A percentile compares a stretch with the other conserved stretches of the same genome.
phyloP scores from a whole-genome alignment of 2,888 invertebrate genomes.

The Caenorhabditis auriculariae region DNA sequence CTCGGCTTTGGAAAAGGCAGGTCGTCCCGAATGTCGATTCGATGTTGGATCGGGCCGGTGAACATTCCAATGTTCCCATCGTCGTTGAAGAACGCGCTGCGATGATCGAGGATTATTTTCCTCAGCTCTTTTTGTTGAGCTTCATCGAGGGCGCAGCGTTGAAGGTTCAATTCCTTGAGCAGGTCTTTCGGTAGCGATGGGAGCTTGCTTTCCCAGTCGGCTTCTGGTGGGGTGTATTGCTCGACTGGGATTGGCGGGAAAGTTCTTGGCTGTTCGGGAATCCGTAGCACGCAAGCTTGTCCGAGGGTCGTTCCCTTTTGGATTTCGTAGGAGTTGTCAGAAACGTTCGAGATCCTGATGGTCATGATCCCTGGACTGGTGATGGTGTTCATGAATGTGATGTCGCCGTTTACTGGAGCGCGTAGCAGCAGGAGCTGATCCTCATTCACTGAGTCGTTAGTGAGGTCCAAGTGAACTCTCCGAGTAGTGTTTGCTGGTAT shows the following conservation, averaged over 20 bases:
- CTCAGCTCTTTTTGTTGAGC: constrained; percentile 2
- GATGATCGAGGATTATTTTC: constrained; percentile 2
- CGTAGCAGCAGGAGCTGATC: not conserved
- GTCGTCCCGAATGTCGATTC: constrained; percentile 7
- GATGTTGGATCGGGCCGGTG: constrained; percentile 17
- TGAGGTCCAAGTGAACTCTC: too few species aligned
- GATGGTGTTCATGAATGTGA: not conserved
- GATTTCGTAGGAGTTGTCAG: not conserved
- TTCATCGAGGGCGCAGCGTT: too few species aligned
- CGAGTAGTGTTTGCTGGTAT: too few species aligned
- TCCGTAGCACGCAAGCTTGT: not conserved
- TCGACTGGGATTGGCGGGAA: not conserved
- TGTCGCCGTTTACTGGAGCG: not conserved
- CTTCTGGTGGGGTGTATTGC: not conserved
- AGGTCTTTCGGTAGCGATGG: too few species aligned
- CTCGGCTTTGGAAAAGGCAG: constrained; percentile 7
- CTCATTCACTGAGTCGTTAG: too few species aligned
- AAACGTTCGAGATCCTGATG: not conserved
- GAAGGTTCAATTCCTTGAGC: too few species aligned
- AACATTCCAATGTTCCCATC: constrained; percentile 19
- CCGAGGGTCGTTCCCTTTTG: not conserved
- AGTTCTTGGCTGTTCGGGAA: too few species aligned
- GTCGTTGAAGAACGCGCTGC: constrained; percentile 18
- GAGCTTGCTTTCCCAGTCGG: constrained; percentile 14
- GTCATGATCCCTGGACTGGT: not conserved